A percentile compares a stretch with the other conserved stretches of the same genome.
Conservation (phyloP, 1,140 invertebrate genomes). For the Leptinotarsa undecemlineata region DNA sequence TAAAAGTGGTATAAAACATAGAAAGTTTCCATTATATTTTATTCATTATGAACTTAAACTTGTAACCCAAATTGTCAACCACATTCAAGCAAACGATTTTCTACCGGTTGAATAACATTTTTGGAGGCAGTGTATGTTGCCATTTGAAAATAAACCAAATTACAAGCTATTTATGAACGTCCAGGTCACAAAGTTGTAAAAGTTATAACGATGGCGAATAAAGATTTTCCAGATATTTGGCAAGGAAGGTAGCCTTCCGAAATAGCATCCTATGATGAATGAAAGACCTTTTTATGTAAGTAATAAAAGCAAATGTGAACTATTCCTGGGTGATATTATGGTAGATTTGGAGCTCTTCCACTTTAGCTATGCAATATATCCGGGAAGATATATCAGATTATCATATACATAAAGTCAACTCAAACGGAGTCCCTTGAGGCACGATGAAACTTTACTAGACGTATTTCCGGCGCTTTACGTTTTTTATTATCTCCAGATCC, state of each 20-base stretch:
- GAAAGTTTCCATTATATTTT: too few species aligned
- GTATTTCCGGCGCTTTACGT: slow-evolving; percentile 17
- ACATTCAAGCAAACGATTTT: too few species aligned
- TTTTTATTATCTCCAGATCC: slow-evolving; percentile 22
- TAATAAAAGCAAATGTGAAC: slow-evolving; percentile 8
- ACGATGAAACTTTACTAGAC: slow-evolving; percentile 21
- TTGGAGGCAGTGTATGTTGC: too few species aligned
- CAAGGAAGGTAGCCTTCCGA: not conserved
- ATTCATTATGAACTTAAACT: too few species aligned
- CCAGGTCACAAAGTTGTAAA: not conserved
- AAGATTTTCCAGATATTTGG: slow-evolving; percentile 5
- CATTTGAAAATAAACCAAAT: not conserved
- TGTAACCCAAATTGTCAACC: too few species aligned
- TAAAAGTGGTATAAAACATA: too few species aligned
- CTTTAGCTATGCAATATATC: slow-evolving; percentile 18
- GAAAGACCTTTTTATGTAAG: slow-evolving; percentile 5
- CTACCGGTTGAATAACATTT: too few species aligned
- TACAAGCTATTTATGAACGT: not conserved
- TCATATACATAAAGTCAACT: slow-evolving; percentile 23
- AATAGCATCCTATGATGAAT: slow-evolving; percentile 2
- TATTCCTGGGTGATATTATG: not conserved
- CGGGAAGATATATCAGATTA: slow-evolving; percentile 17
- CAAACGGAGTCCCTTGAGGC: slow-evolving; percentile 13
- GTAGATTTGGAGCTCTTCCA: slow-evolving; percentile 7
- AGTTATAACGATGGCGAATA: not conserved